These are phyloP conservation scores for Pocillopora damicornis DNA, from an alignment of 64 coral and sea anemone species.

Conservation along the genomic window DNA sequence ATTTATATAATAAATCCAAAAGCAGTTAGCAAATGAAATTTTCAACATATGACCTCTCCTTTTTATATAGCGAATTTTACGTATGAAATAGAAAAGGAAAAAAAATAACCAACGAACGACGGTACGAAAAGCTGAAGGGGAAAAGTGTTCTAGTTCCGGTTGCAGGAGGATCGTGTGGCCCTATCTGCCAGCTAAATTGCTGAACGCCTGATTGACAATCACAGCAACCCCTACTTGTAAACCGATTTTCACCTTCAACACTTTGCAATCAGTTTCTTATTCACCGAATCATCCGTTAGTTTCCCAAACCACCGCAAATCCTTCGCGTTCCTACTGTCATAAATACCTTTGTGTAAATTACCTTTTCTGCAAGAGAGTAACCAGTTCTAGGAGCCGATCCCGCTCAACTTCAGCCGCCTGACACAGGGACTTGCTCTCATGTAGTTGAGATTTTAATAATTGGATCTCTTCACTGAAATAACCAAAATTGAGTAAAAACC, in stretches of 20 bases:
- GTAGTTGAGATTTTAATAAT: slow-evolving; percentile 45
- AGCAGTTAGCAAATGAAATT: not conserved
- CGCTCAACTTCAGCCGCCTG: slow-evolving; percentile 85
- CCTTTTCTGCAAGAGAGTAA: slow-evolving; percentile 83
- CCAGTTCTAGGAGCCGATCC: slow-evolving; percentile 79
- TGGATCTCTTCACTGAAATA: slow-evolving; percentile 45
- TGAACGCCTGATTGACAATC: too few species aligned
- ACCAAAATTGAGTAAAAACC: not conserved
- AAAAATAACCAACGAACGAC: too few species aligned
- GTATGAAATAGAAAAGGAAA: too few species aligned
- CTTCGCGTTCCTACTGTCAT: not conserved
- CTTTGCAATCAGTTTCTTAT: too few species aligned
- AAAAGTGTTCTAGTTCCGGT: too few species aligned
- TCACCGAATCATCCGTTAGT: too few species aligned
- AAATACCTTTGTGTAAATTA: not conserved
- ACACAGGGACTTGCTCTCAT: slow-evolving; percentile 81
- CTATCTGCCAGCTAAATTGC: too few species aligned
- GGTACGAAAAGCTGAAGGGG: too few species aligned
- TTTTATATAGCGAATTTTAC: not conserved
- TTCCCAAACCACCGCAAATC: too few species aligned
- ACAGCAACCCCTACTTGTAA: too few species aligned
- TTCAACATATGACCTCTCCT: not conserved
- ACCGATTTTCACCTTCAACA: too few species aligned
- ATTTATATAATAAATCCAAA: not conserved
- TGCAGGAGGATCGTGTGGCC: too few species aligned